Base-by-base conservation (phyloP, 2,797 vertebrate species). In the Lagocephalus sceleratus region DNA sequence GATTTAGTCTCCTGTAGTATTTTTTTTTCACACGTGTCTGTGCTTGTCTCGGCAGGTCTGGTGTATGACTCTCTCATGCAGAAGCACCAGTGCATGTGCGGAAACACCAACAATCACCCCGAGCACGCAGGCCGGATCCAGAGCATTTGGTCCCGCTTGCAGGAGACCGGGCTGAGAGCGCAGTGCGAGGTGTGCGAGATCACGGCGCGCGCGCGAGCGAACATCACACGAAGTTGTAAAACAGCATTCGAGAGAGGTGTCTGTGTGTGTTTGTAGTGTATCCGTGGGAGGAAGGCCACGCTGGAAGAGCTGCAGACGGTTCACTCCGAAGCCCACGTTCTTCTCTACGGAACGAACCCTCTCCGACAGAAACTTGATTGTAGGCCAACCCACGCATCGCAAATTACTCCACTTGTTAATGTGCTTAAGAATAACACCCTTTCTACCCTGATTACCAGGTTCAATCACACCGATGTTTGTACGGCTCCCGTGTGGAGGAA, bases 121-220 rank as follows among this genome's bases (percentile, higher is more conserved):
- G 97, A 99, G 80, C 97, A 99, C 0, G 96, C 97, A 0, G 97
- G 97, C 0, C 90, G 97, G 45, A 97, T 98, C 71, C 97, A 99
- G 89, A 99, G 96, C 90, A 98, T 99, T 82, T 99, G 97, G 97
- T 99, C 97, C 6, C 91, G 97, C 38, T 91, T 99, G 60, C 97
- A 99, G 88, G 97, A 99, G 85, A 99, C 95, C 0, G 97, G 96
- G n/a, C 92, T 98, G 48, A 87, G 95, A n/a, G 76, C 92, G 73
- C 95, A 96, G 89, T 98, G 97, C 15, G 96, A 98, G 95, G 97
- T 98, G 67, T 60, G 51, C 14, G 14, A 42, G 16, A 19, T 42
- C 9, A 1, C 43, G 20, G 15, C 8, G 5, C 12, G 0, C 17
- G 16, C 7, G 40, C 7, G 32, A 7, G 16, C 9, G 23, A 39